Evolutionary conservation across 2,888 invertebrate genomes (phyloP).

Genomic region (Drosophila prostipennis): DNA sequence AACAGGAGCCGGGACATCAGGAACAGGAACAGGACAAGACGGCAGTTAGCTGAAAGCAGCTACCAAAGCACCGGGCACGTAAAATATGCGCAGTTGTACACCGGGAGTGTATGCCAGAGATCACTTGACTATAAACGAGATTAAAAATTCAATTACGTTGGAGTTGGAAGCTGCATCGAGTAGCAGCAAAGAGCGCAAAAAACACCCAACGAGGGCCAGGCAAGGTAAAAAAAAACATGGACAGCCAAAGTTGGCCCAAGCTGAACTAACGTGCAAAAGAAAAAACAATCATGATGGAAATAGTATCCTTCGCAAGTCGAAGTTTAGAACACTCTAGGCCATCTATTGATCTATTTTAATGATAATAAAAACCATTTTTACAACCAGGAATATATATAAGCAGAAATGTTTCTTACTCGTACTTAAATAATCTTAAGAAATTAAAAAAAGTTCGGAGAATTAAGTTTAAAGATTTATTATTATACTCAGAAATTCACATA

Average conservation of each 20-base stretch:
- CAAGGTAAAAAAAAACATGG: constrained; percentile 38
- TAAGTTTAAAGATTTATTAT: too few relatives aligned
- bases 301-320: not conserved
- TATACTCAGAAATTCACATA: too few relatives aligned
- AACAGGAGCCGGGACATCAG: constrained; percentile 3
- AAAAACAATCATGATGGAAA: constrained; percentile 12
- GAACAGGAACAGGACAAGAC: constrained; percentile 42
- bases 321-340: constrained; percentile 1
- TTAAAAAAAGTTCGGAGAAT: too few relatives aligned
- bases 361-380: not conserved
- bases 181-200: constrained; percentile 50
- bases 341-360: not conserved
- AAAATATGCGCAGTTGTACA: constrained; percentile 71
- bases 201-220: constrained; percentile 38
- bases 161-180: constrained; percentile 79
- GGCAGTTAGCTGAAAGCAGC: constrained; percentile 42
- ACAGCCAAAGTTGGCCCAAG: constrained; percentile 47
- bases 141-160: constrained; percentile 84
- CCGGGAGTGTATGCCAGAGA: constrained; percentile 77
- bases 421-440: too few relatives aligned
- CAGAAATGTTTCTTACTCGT: too few relatives aligned
- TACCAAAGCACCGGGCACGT: constrained; percentile 53
- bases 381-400: too few relatives aligned
- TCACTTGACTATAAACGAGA: constrained; percentile 84
- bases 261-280: constrained; percentile 15